These are phyloP conservation scores for Suillia variegata DNA, from an alignment of 2,888 invertebrate species.

Conservation along the genomic window DNA sequence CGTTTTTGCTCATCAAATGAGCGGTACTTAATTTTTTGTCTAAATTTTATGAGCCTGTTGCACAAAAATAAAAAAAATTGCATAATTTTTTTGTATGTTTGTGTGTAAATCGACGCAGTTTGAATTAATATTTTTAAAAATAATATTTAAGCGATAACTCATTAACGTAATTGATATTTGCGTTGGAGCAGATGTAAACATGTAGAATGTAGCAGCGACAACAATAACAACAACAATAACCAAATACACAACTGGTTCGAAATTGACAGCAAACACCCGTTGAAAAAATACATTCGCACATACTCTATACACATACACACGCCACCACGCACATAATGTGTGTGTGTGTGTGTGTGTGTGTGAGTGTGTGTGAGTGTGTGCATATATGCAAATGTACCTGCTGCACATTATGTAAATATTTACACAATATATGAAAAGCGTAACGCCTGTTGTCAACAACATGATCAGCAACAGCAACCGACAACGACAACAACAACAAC, in stretches of 20 bases:
- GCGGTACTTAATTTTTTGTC: too few relatives aligned
- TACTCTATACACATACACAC: slow-evolving; percentile 18
- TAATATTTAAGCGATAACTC: background rate
- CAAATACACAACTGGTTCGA: background rate
- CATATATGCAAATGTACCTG: slow-evolving; percentile 43
- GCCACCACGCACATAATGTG: slow-evolving; percentile 7
- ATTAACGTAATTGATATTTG: background rate
- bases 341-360: too few relatives aligned
- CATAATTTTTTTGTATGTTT: too few relatives aligned
- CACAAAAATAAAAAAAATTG: too few relatives aligned
- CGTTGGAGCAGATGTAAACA: background rate
- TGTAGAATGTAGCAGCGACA: background rate
- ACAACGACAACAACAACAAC: slow-evolving; percentile 14
- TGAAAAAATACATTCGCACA: background rate
- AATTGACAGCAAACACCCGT: background rate
- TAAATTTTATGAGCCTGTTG: too few relatives aligned
- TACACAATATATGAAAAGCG: slow-evolving; percentile 51
- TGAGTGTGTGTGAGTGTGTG: too few relatives aligned
- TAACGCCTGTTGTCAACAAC: slow-evolving; percentile 59
- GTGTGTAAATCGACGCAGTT: too few relatives aligned
- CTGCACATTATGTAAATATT: slow-evolving; percentile 56
- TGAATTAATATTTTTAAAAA: too few relatives aligned
- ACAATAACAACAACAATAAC: slow-evolving; percentile 7
- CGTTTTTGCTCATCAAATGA: too few relatives aligned
- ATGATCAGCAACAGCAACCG: slow-evolving; percentile 45